Evolutionary conservation across 2,113 vertebrate species (phyloP).

Genomic region (Eublepharis macularius): DNA sequence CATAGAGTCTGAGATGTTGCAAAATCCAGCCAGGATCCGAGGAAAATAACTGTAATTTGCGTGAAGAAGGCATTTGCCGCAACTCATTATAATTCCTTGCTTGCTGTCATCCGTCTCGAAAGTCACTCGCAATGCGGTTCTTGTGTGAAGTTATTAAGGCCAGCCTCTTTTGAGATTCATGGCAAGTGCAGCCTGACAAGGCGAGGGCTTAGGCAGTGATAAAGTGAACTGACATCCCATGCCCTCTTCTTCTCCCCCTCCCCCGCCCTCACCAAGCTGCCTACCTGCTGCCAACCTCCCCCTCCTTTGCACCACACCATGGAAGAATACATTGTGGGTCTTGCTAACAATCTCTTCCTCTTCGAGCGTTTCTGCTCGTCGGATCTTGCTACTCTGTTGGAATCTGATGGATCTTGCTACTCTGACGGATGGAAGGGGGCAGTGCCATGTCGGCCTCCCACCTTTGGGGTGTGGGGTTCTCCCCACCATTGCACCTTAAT

Average conservation of each 20-base stretch:
- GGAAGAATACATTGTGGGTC: constrained; percentile 41
- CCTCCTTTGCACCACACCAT: constrained; percentile 33
- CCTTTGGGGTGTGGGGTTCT: too few relatives aligned
- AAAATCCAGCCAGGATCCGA: constrained; percentile 41
- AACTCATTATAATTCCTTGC: constrained; percentile 71
- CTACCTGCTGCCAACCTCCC: background rate
- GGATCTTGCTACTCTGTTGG: background rate
- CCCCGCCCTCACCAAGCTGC: background rate
- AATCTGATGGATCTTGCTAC: background rate
- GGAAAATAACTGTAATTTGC: constrained; percentile 69
- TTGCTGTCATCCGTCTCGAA: constrained; percentile 67
- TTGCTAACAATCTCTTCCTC: constrained; percentile 56
- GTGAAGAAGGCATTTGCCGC: constrained; percentile 63
- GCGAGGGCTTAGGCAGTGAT: constrained; percentile 60
- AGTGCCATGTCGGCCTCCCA: too few relatives aligned
- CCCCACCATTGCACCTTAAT: too few relatives aligned
- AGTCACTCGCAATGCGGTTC: constrained; percentile 65
- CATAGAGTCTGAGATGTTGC: constrained; percentile 41
- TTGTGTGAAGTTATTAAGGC: constrained; percentile 72
- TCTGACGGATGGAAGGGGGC: too few relatives aligned
- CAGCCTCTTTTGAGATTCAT: constrained; percentile 69
- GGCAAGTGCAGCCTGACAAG: constrained; percentile 62
- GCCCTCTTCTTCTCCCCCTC: constrained; percentile 43
- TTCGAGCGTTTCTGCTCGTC: background rate
- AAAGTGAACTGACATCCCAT: constrained; percentile 63